Evolutionary conservation across 2,888 invertebrate species (phyloP), one percentile per base, ranked within the genome.

Genomic region (Carterocephalus palaemon): DNA sequence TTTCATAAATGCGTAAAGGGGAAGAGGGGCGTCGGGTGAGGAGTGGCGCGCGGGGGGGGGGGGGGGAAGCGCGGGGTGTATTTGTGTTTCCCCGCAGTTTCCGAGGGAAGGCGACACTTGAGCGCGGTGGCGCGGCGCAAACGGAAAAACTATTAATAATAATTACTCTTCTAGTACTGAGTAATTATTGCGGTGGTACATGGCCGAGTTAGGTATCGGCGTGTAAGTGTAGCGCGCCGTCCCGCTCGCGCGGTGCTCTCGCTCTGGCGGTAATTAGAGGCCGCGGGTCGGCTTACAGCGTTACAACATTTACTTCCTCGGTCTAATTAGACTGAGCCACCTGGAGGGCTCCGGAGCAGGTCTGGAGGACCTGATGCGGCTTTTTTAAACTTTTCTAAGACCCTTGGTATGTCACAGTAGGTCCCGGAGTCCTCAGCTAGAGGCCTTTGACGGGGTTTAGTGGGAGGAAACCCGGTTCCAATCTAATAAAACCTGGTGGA

Each of bases 131-230:
- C 70, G 71, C 64, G 67, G 59, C 67, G 64, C 66, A 64, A 65
- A 70, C 68, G 69, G 70, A 69, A 78, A 70, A 75, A 80, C 75
- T 78, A 78, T 74, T 80, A 74, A 70, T 75, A 73, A 77, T 79
- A 73, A 78, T 77, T 74, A 77, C 67, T 55, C 48, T 53, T 54
- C 52, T 56, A 54, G 57, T 58, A 48, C 51, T 38, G 47, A 55
- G 60, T 57, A 60, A 62, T 62, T 60, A 60, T 53, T 52, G 49
- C 49, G 53, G 50, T 59, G 55, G 59, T 54, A 56, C 53, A 45
- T 45, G 36, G 34, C 20, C 34, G 36, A 34, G 43, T 48, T 32
- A 48, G 34, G 47, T 33, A 47, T 47, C 17, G 19, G 32, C 36
- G 20, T 4, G 17, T 15, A n/a, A 36, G 34, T n/a, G 20, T 7